Evolutionary conservation across 2,113 vertebrate species (phyloP), one percentile per base, ranked within the genome.

Genomic region (Pandion haliaetus): DNA sequence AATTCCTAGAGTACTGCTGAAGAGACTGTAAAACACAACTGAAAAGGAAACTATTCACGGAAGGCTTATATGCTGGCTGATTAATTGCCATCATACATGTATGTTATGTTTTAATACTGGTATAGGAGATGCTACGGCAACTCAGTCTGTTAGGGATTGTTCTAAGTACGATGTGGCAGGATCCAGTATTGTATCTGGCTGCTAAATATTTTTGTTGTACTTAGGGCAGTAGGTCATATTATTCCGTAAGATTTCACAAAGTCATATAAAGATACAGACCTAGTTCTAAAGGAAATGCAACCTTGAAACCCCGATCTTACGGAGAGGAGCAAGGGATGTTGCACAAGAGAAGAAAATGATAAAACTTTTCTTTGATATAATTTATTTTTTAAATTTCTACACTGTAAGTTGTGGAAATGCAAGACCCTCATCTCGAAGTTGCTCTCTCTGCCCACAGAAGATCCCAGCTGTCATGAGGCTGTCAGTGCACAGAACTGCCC

Each of bases 31-130:
- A 42, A 92, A 34, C 17, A 12, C 31, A 19, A 3, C 50, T 32
- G 20, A 20, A 28, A 67, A 9, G 1, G 2, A 29, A 57, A 2
- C 20, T 24, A 1, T 9, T 52, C 6, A 11, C 1, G 5, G 12
- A 10, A 58, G 61, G 67, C 42, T 67, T 29, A n/a, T 12, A 3
- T 0, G 50, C 66, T n/a, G 2, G 5, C 31, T 52, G 38, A 3
- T 52, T 8, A 32, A 42, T 29, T 72, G 31, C 45, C 50, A 6
- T 8, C 34, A 8, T 45, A 14, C 3, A 1, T 17, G 5, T 4
- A 34, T 2, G 32, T 20, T 29, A 4, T 9, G 5, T 4, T 28
- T 18, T 5, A 38, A 24, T 20, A 20, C 36, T 24, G 29, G 10
- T 9, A 10, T 24, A 70, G 40, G 25, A 85, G 45, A 21, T 58